Percentiles rank a stretch among this genome's conserved stretches.
These are phyloP conservation scores for Hypotaenidia okinawae DNA, from an alignment of 2,797 vertebrate species.

Conservation along the genomic window DNA sequence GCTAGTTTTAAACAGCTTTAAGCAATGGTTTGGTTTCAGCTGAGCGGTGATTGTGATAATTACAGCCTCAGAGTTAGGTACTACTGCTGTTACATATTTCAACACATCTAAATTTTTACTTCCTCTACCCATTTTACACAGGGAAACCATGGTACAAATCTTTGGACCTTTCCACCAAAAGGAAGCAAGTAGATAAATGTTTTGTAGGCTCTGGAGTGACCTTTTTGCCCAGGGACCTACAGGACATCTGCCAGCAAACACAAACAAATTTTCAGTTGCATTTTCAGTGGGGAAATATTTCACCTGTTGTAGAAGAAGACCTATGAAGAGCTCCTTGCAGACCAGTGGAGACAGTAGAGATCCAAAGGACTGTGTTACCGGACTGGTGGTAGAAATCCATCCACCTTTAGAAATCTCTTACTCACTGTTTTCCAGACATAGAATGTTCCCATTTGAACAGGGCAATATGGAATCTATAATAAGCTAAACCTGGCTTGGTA, in stretches of 20 bases:
- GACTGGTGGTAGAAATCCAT: background rate
- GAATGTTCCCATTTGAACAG: background rate
- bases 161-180: background rate
- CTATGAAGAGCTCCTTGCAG: background rate
- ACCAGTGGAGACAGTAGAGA: background rate
- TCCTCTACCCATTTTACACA: background rate
- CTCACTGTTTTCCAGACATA: background rate
- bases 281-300: background rate
- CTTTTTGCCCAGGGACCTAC: background rate
- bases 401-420: background rate
- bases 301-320: background rate
- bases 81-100: background rate
- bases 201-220: background rate
- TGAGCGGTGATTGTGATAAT: background rate
- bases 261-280: background rate
- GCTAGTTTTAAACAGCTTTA: background rate
- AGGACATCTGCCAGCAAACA: background rate
- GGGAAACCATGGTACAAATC: background rate
- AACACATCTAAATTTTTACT: background rate
- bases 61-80: background rate
- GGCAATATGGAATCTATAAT: background rate
- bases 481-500: background rate
- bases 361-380: rapidly evolving
- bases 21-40: background rate
- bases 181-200: background rate